Percentiles rank a stretch among this genome's conserved stretches.
phyloP scores from a whole-genome alignment of 2,888 invertebrate species.

The Scelioninae gen. 2 region DNA sequence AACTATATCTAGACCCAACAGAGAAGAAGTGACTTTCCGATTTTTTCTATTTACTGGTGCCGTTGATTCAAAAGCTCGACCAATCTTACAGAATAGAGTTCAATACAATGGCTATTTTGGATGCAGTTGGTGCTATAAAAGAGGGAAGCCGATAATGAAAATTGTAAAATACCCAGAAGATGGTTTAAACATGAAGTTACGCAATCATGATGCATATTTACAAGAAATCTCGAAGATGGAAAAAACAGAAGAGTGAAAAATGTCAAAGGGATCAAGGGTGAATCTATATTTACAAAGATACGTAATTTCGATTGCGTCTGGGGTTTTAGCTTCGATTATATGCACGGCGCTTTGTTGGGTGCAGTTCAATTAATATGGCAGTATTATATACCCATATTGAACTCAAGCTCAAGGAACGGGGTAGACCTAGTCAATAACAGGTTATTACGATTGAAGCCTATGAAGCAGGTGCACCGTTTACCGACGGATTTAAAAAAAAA shows the following conservation, averaged over 20 bases:
- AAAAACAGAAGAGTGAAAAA: too few relatives aligned
- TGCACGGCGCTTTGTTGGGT: slow-evolving; percentile 49
- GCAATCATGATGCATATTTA: not conserved
- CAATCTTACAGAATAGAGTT: slow-evolving; percentile 10
- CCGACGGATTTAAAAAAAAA: slow-evolving; percentile 11
- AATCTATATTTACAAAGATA: slow-evolving; percentile 8
- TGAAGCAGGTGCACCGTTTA: slow-evolving; percentile 21
- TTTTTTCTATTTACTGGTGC: slow-evolving; percentile 25
- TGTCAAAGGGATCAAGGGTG: slow-evolving; percentile 10
- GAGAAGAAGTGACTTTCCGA: slow-evolving; percentile 2
- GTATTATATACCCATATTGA: slow-evolving; percentile 29
- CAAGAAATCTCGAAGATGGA: too few relatives aligned
- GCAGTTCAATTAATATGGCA: slow-evolving; percentile 40
- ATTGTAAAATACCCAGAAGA: not conserved
- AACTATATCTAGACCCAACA: not conserved
- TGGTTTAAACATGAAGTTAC: not conserved
- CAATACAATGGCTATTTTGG: slow-evolving; percentile 18
- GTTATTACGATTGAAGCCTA: slow-evolving; percentile 12
- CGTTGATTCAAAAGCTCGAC: slow-evolving; percentile 21
- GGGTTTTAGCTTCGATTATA: slow-evolving; percentile 49
- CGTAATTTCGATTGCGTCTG: slow-evolving; percentile 49
- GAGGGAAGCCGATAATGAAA: not conserved
- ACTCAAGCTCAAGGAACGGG: not conserved
- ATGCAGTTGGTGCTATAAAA: slow-evolving; percentile 18
- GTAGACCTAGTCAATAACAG: slow-evolving; percentile 6